Percentiles rank a stretch among this genome's conserved stretches.
These are phyloP conservation scores for Molossus molossus DNA, from an alignment of 2,797 vertebrate genomes.

Conservation along the genomic window DNA sequence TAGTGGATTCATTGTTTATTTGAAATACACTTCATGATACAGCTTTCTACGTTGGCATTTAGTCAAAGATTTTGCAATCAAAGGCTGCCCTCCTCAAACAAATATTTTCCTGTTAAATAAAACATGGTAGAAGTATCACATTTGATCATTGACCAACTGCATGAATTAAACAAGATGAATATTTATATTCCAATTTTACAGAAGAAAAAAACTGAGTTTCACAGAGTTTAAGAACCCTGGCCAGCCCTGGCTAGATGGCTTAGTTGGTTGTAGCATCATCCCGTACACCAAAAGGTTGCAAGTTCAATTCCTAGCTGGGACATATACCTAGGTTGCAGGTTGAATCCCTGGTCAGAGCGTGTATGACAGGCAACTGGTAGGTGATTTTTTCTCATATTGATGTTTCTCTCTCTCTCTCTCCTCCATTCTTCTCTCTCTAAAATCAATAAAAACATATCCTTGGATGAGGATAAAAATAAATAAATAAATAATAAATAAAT, in stretches of 20 bases:
- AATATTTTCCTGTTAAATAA: slow-evolving; percentile 47
- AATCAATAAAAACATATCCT: not conserved
- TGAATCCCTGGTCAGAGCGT: not conserved
- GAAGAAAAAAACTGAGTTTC: not conserved
- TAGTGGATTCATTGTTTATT: slow-evolving; percentile 21
- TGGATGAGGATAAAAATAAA: not conserved
- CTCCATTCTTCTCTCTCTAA: not conserved
- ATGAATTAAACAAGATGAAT: not conserved
- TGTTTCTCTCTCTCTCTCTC: not conserved
- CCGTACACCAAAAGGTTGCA: not conserved
- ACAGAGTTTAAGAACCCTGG: not conserved
- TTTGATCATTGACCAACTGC: not conserved
- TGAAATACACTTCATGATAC: not conserved
- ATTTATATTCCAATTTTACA: slow-evolving; percentile 39
- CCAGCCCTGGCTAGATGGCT: not conserved
- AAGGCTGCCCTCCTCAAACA: not conserved
- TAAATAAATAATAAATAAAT: not conserved
- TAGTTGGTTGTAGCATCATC: not conserved
- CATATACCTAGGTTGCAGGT: not conserved
- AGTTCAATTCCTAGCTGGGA: not conserved
- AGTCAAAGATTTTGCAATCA: slow-evolving; percentile 12
- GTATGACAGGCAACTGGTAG: not conserved
- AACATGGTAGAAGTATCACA: not conserved
- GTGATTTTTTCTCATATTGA: not conserved
- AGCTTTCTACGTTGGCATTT: not conserved